Base-by-base conservation (phyloP, 2,888 invertebrate genomes). In the Merodon equestris region DNA sequence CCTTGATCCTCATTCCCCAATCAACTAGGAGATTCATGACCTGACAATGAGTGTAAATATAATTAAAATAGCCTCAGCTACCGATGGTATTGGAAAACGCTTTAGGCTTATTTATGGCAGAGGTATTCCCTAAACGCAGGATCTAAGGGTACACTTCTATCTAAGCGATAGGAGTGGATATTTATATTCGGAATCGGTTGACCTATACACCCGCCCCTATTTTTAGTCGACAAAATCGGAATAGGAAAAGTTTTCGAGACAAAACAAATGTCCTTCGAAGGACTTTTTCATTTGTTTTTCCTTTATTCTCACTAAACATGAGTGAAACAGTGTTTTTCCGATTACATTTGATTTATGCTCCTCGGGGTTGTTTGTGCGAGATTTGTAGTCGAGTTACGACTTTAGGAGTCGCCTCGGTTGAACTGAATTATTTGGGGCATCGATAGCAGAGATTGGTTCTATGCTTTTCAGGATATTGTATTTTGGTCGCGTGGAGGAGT, bases 271-370 rank as follows among this genome's bases (percentile, higher is more conserved):
- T 63, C 42, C 42, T 18, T 13, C 12, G 13, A 45, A 47, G 47
- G 34, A 47, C 38, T 27, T 13, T 13, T 54, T 48, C 34, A 36
- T 58, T 51, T 45, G 60, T 64, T 4, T 27, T 27, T 60, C 72
- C 60, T 76, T 72, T 66, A 66, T 72, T 72, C 50, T 71, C 44
- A 15, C 66, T 71, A 58, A 71, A 66, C 71, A 60, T 45, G 50
- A 72, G 44, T 60, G 60, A 66, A 66, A 60, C 57, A 54, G 42
- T 66, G 66, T 47, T 72, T 58, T 5, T 9, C 58, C 56, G 54
- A 76, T 75, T 63, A 40, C 36, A 40, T 71, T 71, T 72, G 72
- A 77, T 72, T 72, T 72, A 72, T 77, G 10, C 42, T 42, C 50
- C 48, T 56, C 44, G 17, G 18, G 54, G 2, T 27, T 27, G 27